Conservation (phyloP, 2,113 vertebrate species). For the Mus musculus region GRCm39 chr3:86656001-86656500, state of each 20-base stretch:
- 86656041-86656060: constrained; percentile 5
- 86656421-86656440: constrained; percentile 10
- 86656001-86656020: background rate
- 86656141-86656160: background rate
- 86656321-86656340: constrained; percentile 33
- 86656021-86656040: background rate
- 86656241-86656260: constrained; percentile 11
- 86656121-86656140: background rate
- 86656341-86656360: constrained; percentile 64
- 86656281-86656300: background rate
- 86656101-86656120: constrained; percentile 2
- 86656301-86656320: constrained; percentile 49
- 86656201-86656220: background rate
- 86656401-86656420: constrained; percentile 40
- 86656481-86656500: constrained; percentile 3
- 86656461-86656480: constrained; percentile 51
- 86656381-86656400: constrained; percentile 14
- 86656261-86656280: constrained; percentile 41
- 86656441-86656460: constrained; percentile 13
- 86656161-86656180: background rate
- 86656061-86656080: constrained; percentile 5
- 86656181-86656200: background rate
- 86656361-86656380: constrained; percentile 43
- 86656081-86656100: constrained; percentile 34
- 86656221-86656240: constrained; percentile 41